Evolutionary conservation across 1,140 invertebrate species (phyloP).

Genomic region (Brachionus plicatilis): DNA sequence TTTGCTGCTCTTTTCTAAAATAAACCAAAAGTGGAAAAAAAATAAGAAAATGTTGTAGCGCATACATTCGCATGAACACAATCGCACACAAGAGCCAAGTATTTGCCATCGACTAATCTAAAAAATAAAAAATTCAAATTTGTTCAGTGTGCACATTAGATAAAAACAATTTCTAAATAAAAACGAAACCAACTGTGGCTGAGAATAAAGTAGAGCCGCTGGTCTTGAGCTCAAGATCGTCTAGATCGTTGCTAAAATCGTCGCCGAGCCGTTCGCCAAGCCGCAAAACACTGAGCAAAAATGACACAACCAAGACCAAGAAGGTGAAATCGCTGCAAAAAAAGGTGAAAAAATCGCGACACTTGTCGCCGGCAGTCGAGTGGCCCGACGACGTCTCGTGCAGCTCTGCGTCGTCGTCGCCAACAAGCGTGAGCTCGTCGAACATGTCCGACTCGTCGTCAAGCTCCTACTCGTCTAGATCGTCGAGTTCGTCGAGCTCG

Average conservation of each 20-base stretch:
- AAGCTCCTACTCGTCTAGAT: not conserved
- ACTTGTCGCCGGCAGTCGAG: not conserved
- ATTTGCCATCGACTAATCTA: not conserved
- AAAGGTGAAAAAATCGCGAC: not conserved
- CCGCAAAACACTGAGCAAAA: not conserved
- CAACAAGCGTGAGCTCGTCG: not conserved
- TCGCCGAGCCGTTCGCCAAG: not conserved
- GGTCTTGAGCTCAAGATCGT: not conserved
- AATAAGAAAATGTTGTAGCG: not conserved
- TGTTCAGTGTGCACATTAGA: not conserved
- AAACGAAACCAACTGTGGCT: constrained; percentile 14
- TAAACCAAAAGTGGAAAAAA: not conserved
- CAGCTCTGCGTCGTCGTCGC: not conserved
- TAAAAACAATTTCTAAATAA: not conserved
- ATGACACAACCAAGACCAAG: not conserved
- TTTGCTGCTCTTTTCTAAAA: not conserved
- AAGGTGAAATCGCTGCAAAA: not conserved
- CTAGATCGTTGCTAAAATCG: constrained; percentile 5
- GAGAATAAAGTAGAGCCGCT: constrained; percentile 22
- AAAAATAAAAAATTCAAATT: not conserved
- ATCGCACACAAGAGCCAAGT: not conserved
- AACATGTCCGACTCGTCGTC: not conserved
- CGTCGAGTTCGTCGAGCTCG: constrained; percentile 3
- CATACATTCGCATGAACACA: not conserved
- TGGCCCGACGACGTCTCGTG: not conserved